Evolutionary conservation across 2,797 vertebrate species (phyloP).

Genomic region (Moxostoma hubbsi): DNA sequence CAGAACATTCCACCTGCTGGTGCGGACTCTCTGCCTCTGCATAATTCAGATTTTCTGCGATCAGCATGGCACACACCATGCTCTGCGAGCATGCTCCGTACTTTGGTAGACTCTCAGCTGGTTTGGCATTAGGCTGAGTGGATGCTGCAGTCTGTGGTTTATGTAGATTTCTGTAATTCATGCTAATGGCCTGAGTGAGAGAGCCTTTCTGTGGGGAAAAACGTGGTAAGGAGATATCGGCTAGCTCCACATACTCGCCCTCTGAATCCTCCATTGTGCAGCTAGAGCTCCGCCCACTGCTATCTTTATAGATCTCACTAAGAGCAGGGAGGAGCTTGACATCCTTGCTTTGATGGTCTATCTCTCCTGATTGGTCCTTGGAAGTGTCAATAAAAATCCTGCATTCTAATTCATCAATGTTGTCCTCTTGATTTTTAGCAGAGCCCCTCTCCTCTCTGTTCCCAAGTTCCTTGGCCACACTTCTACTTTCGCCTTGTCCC

Average conservation of each 20-base stretch:
- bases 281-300: slow-evolving; percentile 48
- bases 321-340: slow-evolving; percentile 45
- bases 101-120: slow-evolving; percentile 43
- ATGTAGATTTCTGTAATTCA: slow-evolving; percentile 72
- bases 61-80: slow-evolving; percentile 60
- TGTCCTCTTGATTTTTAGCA: slow-evolving; percentile 24
- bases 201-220: slow-evolving; percentile 81
- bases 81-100: slow-evolving; percentile 63
- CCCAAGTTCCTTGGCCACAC: slow-evolving; percentile 5
- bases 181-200: slow-evolving; percentile 74
- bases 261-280: slow-evolving; percentile 70
- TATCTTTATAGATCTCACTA: slow-evolving; percentile 38
- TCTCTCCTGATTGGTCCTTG: slow-evolving; percentile 15
- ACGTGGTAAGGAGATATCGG: slow-evolving; percentile 72
- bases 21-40: slow-evolving; percentile 5
- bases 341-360: not conserved
- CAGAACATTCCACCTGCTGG: slow-evolving; percentile 21
- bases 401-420: slow-evolving; percentile 30
- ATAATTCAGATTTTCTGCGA: slow-evolving; percentile 63
- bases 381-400: slow-evolving; percentile 46
- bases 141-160: slow-evolving; percentile 60
- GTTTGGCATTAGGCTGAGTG: slow-evolving; percentile 11
- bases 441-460: slow-evolving; percentile 11
- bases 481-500: slow-evolving; percentile 29
- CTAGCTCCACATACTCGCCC: slow-evolving; percentile 85